These are phyloP conservation scores for Schizothorax lantsangensis DNA, from an alignment of 2,797 vertebrate species.

Conservation along the genomic window DNA sequence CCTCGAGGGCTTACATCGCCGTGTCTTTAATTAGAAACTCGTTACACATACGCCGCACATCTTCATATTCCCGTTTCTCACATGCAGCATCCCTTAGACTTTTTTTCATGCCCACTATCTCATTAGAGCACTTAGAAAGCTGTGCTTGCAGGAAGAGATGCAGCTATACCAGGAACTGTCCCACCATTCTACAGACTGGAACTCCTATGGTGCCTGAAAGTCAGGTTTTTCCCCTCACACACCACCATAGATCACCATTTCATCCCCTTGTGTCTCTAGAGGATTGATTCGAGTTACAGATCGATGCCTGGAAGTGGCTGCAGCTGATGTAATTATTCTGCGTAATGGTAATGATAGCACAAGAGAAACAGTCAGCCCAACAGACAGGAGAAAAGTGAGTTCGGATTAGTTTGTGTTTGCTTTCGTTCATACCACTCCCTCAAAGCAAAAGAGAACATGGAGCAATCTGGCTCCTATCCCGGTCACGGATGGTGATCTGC, in stretches of 20 bases:
- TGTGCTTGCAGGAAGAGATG: slow-evolving; percentile 58
- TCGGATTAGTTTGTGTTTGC: slow-evolving; percentile 52
- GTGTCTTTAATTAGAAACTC: slow-evolving; percentile 77
- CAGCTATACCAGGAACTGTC: slow-evolving; percentile 73
- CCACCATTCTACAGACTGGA: slow-evolving; percentile 50
- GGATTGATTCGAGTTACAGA: slow-evolving; percentile 59
- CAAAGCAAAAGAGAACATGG: slow-evolving; percentile 53
- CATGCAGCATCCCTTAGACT: slow-evolving; percentile 17
- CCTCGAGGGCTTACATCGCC: slow-evolving; percentile 73
- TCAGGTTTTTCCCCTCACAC: slow-evolving; percentile 56
- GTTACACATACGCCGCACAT: slow-evolving; percentile 55
- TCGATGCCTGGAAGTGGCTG: slow-evolving; percentile 61
- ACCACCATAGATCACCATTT: slow-evolving; percentile 53
- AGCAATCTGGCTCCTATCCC: slow-evolving; percentile 41
- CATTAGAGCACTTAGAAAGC: slow-evolving; percentile 61
- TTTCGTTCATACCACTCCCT: slow-evolving; percentile 63
- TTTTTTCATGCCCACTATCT: slow-evolving; percentile 38
- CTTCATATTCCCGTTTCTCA: slow-evolving; percentile 56
- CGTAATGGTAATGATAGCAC: slow-evolving; percentile 51
- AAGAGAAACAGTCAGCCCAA: slow-evolving; percentile 28
- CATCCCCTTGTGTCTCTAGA: slow-evolving; percentile 55
- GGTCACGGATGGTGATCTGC: slow-evolving; percentile 21
- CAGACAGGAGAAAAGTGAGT: slow-evolving; percentile 24
- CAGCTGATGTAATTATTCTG: slow-evolving; percentile 58
- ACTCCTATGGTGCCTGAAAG: slow-evolving; percentile 54